Evolutionary conservation across 1,140 invertebrate species (phyloP), one percentile per base, ranked within the genome.

Genomic region (Listronotus bonariensis): DNA sequence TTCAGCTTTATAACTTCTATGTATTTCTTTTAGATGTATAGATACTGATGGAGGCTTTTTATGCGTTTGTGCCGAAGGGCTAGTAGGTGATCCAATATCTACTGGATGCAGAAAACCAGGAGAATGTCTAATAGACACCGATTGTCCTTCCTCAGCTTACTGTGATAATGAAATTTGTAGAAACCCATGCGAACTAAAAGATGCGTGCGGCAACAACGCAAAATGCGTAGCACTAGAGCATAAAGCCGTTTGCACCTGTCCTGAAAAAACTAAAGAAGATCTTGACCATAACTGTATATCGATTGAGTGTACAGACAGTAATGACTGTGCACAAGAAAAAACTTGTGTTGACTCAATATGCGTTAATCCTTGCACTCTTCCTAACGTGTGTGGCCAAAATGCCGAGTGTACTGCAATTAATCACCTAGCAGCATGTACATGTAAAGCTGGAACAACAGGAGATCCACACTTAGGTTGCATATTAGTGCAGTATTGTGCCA

Each of bases 381-480:
- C 88, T 1, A 91, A 92, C 69, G 88, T 90, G 5, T 96, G 93
- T 73, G 93, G 93, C 1, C 84, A 87, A 63, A 89, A 90, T 71
- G 89, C 92, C 1, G 83, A 86, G 48, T 93, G 92, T 74, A 80
- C 80, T 11, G 82, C 88, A 0, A 81, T 82, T 53, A 90, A 89
- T 75, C 90, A 92, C 68, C 84, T 88, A n/a, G 89, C 88, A 2
- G 81, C 89, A 11, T 96, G 93, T 73, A 85, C 85, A 6, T 96
- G 94, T 76, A 80, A 86, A 73, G 81, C 90, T 14, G 93, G 92
- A 15, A 90, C 86, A 59, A 93, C 92, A 9, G 93, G 93, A 48
- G 91, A 95, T 80, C 90, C 93, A 14, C 87, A 89, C 58, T 80
- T 93, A 32, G 92, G 92, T 9, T 94, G 92, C 74, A 86, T 91